Evolutionary conservation across 2,888 invertebrate genomes (phyloP), one percentile per base, ranked within the genome.

Genomic region (Protodeltote pygarga): DNA sequence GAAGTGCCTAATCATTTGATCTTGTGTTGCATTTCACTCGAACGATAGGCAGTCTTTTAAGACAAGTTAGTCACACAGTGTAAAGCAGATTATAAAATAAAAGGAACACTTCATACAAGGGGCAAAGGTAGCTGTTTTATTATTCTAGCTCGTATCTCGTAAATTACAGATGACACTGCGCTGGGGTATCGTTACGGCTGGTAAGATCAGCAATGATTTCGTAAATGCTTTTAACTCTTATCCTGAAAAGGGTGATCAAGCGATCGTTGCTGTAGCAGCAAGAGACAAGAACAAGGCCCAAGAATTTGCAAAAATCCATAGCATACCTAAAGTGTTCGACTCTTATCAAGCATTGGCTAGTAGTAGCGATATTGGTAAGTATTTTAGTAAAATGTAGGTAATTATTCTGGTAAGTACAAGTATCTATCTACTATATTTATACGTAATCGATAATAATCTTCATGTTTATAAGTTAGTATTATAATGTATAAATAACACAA

Each of bases 101-200:
- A n/a, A n/a, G n/a, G n/a, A n/a, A n/a, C n/a, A n/a, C n/a, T n/a
- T n/a, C n/a, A n/a, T n/a, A n/a, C n/a, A n/a, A n/a, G n/a, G n/a
- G 9, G n/a, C 10, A 3, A 23, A 23, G 3, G 23, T 23, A 10
- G 10, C 9, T 23, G 4, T 23, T 10, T 10, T 24, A 9, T 24
- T 11, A 6, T 10, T 4, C 3, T 24, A 3, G 0, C 1, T 5
- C 21, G 8, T 13, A 14, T 6, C 8, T 3, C 21, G 3, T 21
- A 19, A 0, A 40, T 64, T 65, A 17, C 67, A 91, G 89, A 92
- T 92, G 92, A 69, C 84, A 32, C 57, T 95, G 33, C 94, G 95
- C 61, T 98, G 98, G 98, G 98, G 98, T 46, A 96, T 98, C 49
- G 94, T 94, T 2, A 94, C 96, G 24, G 95, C 96, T 31, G 98